Base-by-base conservation (phyloP, 2,888 invertebrate genomes). In the Tetropium fuscum region DNA sequence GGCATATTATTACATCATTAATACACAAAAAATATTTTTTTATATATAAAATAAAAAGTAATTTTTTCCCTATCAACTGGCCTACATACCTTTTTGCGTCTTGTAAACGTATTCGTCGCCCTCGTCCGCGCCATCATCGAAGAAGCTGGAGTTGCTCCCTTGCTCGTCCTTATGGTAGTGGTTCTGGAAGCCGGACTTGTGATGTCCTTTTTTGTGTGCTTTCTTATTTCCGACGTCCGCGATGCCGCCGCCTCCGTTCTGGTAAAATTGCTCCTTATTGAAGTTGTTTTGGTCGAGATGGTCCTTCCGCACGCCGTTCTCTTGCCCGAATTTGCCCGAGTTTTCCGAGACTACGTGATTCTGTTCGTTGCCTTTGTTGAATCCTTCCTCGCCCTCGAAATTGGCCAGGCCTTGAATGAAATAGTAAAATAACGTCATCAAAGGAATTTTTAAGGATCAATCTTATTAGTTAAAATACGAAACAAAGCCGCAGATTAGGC, bases 151-250 rank as follows among this genome's bases (percentile, higher is more conserved):
- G 69, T 88, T 89, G 71, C 87, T 88, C 0, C 88, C 89, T 7
- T 87, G 87, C 74, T 90, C 90, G 66, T 90, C 89, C 76, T 90
- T 90, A 70, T 88, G 87, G 70, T 90, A 90, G 8, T 86, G 86
- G 71, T 89, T 89, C 68, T 86, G 87, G 74, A 88, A 90, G 11
- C 90, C 90, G 64, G 88, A 86, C 55, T 88, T 88, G 68, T 88
- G 88, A 65, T 89, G 89, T 2, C 90, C 90, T 74, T 89, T 89
- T 71, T 88, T 88, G 64, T 89, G 87, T 0, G 83, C 85, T 53
- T 71, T 65, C 58, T 79, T 77, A 27, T 73, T 77, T 22, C 72
- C 76, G 5, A 72, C 54, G 49, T 80, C 76, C 3, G 71, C 54
- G 1, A 73, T 57, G 19, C 70, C 64, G 2, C 74, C 77, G 0